Base-by-base conservation (phyloP, 2,113 vertebrate genomes). In the Gymnarchus niloticus region DNA sequence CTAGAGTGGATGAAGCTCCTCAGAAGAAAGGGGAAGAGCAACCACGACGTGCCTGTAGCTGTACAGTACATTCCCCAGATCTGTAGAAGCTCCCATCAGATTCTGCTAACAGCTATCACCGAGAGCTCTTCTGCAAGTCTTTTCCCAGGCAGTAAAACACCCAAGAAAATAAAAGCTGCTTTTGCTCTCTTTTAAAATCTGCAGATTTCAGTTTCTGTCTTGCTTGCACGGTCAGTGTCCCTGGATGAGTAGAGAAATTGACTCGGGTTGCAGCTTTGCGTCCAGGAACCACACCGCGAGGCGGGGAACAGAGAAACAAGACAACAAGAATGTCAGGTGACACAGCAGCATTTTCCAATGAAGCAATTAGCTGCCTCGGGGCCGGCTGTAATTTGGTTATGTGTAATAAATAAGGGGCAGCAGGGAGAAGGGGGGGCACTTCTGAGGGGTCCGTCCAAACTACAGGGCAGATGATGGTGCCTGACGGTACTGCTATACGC, bases 301-400 rank as follows among this genome's bases (percentile, higher is more conserved):
- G 87, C 83, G 84, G 90, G 89, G 88, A 83, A 81, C 85, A 17
- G 37, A 88, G 84, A 85, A 48, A 85, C 85, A 89, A 89, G 88
- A 84, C 87, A 90, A 90, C 86, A 88, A 87, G 84, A 88, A 88
- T 86, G 83, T 78, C 85, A 88, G 87, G 91, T 88, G 88, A 83
- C 84, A 48, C 90, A 83, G 87, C 85, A 85, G 81, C 9, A 86
- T 88, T 93, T 91, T 89, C 90, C 83, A 73, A 56, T 91, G 91
- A 95, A 88, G 44, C 37, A 44, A 90, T 93, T 87, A 92, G 87
- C 85, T 52, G 86, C 88, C 88, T 92, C 90, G 91, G 91, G 89
- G 87, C 77, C 85, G 69, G 33, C 88, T 7, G 3, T 93, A 93
- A 94, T 94, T 89, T 33, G 88, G 91, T 93, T 91, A 52, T 85